These are phyloP conservation scores for Drosophila borborema DNA, from an alignment of 2,888 invertebrate genomes.

Conservation along the genomic window DNA sequence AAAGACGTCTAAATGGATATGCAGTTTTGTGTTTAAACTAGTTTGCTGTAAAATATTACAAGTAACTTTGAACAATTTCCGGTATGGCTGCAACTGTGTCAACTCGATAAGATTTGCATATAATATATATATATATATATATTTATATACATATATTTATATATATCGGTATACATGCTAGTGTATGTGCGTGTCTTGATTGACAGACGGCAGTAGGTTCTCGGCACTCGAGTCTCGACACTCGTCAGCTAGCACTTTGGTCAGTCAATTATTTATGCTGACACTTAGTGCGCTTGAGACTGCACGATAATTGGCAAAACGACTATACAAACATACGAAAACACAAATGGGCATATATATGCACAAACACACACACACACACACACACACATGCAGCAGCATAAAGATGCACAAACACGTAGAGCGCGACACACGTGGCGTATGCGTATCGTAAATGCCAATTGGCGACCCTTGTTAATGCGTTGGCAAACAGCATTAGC, in stretches of 20 bases:
- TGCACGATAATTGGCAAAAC: conserved; percentile 71
- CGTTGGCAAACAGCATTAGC: conserved; percentile 76
- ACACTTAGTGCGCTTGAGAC: conserved; percentile 73
- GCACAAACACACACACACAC: conserved; percentile 12
- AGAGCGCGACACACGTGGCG: conserved; percentile 61
- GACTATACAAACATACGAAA: conserved; percentile 22
- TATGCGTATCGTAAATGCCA: conserved; percentile 66
- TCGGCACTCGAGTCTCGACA: conserved; percentile 50
- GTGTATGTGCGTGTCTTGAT: conserved; percentile 25
- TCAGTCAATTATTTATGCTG: conserved; percentile 78
- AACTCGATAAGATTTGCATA: conserved; percentile 70
- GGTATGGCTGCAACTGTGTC: conserved; percentile 72
- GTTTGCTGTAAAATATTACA: conserved; percentile 60
- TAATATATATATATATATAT: conserved; percentile 17
- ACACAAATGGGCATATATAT: conserved; percentile 3
- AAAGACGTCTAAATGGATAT: conserved; percentile 1
- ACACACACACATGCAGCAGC: conserved; percentile 13
- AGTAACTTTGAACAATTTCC: conserved; percentile 72
- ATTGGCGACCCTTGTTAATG: conserved; percentile 67
- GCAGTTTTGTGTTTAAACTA: conserved; percentile 54
- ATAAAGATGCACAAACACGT: conserved; percentile 13
- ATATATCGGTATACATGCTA: background rate
- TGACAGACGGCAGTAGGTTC: conserved; percentile 39
- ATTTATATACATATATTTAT: no score
- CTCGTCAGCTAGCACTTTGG: conserved; percentile 64